A percentile compares a stretch with the other conserved stretches of the same genome.
These are phyloP conservation scores for Manis pentadactyla DNA, from an alignment of 2,797 vertebrate genomes.

Conservation along the genomic window DNA sequence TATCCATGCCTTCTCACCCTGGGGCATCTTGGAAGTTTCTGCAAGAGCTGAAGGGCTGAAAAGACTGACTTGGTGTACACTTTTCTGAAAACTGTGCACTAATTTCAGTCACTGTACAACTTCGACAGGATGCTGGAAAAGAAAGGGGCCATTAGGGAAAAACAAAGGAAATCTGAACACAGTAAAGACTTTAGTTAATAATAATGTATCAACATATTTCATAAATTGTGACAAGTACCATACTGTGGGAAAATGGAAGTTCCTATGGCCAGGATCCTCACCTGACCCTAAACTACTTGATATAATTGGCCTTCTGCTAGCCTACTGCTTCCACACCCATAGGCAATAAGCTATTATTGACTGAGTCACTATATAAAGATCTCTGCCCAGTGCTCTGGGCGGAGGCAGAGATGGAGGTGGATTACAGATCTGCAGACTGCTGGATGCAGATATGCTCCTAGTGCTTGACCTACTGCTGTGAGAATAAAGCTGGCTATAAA, in stretches of 20 bases:
- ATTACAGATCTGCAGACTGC: too few relatives aligned
- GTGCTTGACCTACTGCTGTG: too few relatives aligned
- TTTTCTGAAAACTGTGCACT: not conserved
- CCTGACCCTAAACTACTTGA: too few relatives aligned
- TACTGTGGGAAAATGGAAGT: not conserved
- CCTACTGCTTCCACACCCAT: too few relatives aligned
- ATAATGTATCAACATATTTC: not conserved
- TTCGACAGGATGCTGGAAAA: not conserved
- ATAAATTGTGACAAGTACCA: not conserved
- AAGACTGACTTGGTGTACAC: not conserved
- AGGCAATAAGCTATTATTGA: too few relatives aligned
- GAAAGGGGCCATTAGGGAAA: not conserved
- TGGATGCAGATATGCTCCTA: too few relatives aligned
- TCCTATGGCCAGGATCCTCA: too few relatives aligned
- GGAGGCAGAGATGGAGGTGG: too few relatives aligned
- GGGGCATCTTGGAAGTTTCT: not conserved
- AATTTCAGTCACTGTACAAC: not conserved
- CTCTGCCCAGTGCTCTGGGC: too few relatives aligned
- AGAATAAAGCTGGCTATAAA: too few relatives aligned
- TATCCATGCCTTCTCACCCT: not conserved
- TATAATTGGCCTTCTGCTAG: too few relatives aligned
- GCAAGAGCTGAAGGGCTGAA: not conserved
- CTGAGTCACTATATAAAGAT: too few relatives aligned
- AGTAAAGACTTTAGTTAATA: constrained; percentile 17
- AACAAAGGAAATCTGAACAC: constrained; percentile 29